Conservation (phyloP, 2,888 invertebrate species). For the Epinotia demarniana region DNA sequence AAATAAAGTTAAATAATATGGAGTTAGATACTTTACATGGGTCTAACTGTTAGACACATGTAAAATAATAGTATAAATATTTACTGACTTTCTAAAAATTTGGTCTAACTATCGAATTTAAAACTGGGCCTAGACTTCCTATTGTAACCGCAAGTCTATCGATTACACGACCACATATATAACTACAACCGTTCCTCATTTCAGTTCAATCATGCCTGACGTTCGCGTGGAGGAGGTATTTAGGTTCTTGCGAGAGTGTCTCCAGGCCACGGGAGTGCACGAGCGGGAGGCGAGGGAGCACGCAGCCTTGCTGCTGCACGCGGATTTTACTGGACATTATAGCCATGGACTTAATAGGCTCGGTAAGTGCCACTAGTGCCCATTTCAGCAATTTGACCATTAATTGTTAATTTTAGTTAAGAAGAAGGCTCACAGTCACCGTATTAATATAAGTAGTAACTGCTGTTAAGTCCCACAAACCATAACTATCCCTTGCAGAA, state of each 20-base stretch:
- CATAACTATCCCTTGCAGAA: conserved; percentile 70
- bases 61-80: no score
- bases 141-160: not conserved
- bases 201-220: conserved; percentile 64
- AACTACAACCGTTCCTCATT: not conserved
- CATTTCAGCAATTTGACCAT: no score
- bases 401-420: no score
- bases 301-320: conserved; percentile 87
- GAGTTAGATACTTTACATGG: no score
- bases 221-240: conserved; percentile 82
- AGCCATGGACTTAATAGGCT: conserved; percentile 95
- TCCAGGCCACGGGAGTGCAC: conserved; percentile 85
- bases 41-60: no score
- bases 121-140: not conserved
- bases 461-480: no score
- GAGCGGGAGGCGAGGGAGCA: conserved; percentile 84
- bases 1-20: no score
- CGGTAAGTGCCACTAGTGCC: conserved; percentile 70
- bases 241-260: conserved; percentile 85
- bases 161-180: not conserved
- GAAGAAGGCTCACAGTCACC: no score
- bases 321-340: conserved; percentile 93
- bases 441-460: no score
- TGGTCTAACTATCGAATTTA: not conserved
- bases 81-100: not conserved